Base-by-base conservation (phyloP, 2,888 invertebrate species). In the Eupithecia centaureata region DNA sequence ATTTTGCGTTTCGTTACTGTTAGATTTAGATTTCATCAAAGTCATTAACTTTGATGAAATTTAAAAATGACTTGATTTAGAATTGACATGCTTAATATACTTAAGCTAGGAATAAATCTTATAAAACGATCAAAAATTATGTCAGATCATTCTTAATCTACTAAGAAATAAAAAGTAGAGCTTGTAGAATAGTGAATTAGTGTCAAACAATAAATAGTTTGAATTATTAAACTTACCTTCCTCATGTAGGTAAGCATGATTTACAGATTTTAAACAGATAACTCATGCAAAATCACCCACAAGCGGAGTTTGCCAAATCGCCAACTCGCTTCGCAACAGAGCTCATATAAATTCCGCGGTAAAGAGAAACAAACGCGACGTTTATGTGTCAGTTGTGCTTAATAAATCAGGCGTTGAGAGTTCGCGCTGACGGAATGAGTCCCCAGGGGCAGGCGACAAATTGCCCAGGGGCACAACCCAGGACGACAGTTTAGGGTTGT, bases 361-460 rank as follows among this genome's bases (percentile, higher is more conserved):
- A 88, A 90, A 88, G 87, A 84, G 91, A 89, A 90, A 88, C 90
- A 92, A 91, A 90, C 87, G 87, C 87, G 92, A 92, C 92, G 86
- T 91, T 91, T 91, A 92, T 92, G 88, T 92, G 91, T 89, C 92
- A 90, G 88, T 86, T 86, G 74, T 81, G 82, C 76, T 76, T 84
- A 83, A 92, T 92, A 92, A 92, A 92, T 92, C 91, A 90, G 82
- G 85, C 81, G 86, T 82, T 15, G 57, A 42, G 59, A 65, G 63
- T 65, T 68, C 59, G 66, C 63, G 54, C 61, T 61, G 70, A 63
- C 66, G 66, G 57, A 66, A 73, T 60, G 58, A 52, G 54, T 28
- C 73, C 68, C 65, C n/a, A 28, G 73, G 73, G 68, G 58, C 63
- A 61, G 22, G 63, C 56, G 70, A 61, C 68, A 67, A 73, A 71